Base-by-base conservation (phyloP, 2,113 vertebrate species). In the Ivindomyrus marchei region DNA sequence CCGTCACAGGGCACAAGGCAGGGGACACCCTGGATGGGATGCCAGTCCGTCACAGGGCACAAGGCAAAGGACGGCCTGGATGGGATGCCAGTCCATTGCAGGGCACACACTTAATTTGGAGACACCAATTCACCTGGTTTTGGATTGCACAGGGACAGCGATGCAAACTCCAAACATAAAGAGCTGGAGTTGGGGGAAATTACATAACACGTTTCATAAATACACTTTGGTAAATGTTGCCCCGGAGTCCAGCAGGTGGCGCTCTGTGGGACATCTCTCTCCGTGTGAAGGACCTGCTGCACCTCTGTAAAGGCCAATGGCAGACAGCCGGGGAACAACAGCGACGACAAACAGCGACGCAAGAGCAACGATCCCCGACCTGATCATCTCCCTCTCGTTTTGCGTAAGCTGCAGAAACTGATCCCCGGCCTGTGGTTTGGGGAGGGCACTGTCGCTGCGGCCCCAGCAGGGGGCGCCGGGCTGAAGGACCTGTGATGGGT, bases 401-500 rank as follows among this genome's bases (percentile, higher is more conserved):
- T 53, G 4, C 24, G 6, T 6, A 46, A 27, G 21, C 8, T 36
- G 24, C 45, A 1, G 2, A 56, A 89, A 47, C 52, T 47, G 17
- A 87, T 88, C 93, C 91, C 92, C 92, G 93, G 93, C 94, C 93
- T 94, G 88, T 47, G 46, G 7, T 56, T 77, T 7, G 24, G 45
- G 46, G 2, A 36, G 74, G 27, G 47, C 62, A 92, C 93, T 92
- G 92, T 94, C 92, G 91, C 92, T 88, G 85, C 77, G 89, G 91
- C 91, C 92, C 93, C 93, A 94, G 93, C 92, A 94, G 94, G 94
- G 93, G 93, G 92, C 91, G 94, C 92, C 92, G 92, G 90, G 86
- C 58, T 89, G 83, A 45, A 39, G 56, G 83, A 53, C 90, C 92
- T 91, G 62, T 90, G 90, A 93, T 66, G 88, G 88, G 89, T 90